Conservation (phyloP, 2,797 vertebrate species). For the Diceros bicornis region DNA sequence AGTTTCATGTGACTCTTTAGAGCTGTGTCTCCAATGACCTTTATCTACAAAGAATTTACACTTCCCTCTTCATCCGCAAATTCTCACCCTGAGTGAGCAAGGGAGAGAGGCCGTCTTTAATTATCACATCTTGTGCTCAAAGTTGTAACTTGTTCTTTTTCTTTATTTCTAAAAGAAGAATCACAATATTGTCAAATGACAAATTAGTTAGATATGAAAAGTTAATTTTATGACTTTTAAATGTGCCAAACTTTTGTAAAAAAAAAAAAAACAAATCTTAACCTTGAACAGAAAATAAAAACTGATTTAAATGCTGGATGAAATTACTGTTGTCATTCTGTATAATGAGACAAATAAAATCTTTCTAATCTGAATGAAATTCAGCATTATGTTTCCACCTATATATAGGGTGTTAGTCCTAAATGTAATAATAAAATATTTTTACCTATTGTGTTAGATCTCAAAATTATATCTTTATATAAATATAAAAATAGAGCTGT, state of each 20-base stretch:
- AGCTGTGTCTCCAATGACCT: background rate
- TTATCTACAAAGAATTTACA: background rate
- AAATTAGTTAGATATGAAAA: background rate
- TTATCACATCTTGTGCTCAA: background rate
- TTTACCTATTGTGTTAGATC: background rate
- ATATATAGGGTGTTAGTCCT: background rate
- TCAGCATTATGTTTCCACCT: background rate
- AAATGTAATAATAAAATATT: background rate
- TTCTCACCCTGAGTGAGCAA: background rate
- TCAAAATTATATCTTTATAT: slow-evolving; percentile 2
- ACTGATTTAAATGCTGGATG: background rate
- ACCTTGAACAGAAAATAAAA: background rate
- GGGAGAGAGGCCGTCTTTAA: background rate
- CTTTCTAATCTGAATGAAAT: background rate
- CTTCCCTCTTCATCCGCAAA: background rate
- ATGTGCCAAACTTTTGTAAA: background rate
- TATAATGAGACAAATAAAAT: background rate
- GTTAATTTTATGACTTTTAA: background rate
- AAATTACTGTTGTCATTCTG: background rate
- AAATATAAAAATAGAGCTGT: background rate
- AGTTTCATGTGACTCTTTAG: background rate
- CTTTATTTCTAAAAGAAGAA: background rate
- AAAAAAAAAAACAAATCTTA: background rate
- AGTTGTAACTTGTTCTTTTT: background rate
- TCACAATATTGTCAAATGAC: background rate